Percentiles rank a stretch among this genome's conserved stretches.
phyloP scores from a whole-genome alignment of 2,888 invertebrate species.

The Sialis lutaria region DNA sequence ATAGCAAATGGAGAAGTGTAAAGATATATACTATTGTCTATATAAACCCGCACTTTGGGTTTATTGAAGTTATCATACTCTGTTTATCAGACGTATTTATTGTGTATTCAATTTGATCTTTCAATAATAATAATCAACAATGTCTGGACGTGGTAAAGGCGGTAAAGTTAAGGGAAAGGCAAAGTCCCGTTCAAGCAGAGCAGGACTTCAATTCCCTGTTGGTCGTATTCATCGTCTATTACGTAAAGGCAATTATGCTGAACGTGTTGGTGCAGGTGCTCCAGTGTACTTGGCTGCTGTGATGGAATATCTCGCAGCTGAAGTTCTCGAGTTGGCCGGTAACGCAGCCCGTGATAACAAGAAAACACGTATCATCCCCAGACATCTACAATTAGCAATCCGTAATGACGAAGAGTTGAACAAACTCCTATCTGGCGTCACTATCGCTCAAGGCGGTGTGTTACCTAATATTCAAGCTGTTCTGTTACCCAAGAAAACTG shows the following conservation, averaged over 20 bases:
- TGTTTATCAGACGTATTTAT: no score
- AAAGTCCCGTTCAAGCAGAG: conserved; percentile 33
- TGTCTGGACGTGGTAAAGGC: conserved; percentile 25
- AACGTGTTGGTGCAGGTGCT: conserved; percentile 35
- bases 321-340: conserved; percentile 47
- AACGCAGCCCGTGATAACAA: conserved; percentile 52
- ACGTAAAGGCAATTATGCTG: conserved; percentile 42
- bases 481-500: conserved; percentile 54
- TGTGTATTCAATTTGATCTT: not conserved
- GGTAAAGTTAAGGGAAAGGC: conserved; percentile 27
- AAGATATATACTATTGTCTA: no score
- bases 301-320: conserved; percentile 50
- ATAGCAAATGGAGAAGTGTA: no score
- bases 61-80: no score
- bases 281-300: conserved; percentile 38
- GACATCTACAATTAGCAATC: conserved; percentile 64
- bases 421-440: conserved; percentile 56
- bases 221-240: conserved; percentile 39
- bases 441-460: conserved; percentile 73
- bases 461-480: conserved; percentile 63
- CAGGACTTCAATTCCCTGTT: conserved; percentile 41
- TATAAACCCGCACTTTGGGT: no score
- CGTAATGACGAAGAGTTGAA: conserved; percentile 71
- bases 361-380: conserved; percentile 54
- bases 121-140: conserved; percentile 13